Base-by-base conservation (phyloP, 2,113 vertebrate species). In the Serinus canaria region DNA sequence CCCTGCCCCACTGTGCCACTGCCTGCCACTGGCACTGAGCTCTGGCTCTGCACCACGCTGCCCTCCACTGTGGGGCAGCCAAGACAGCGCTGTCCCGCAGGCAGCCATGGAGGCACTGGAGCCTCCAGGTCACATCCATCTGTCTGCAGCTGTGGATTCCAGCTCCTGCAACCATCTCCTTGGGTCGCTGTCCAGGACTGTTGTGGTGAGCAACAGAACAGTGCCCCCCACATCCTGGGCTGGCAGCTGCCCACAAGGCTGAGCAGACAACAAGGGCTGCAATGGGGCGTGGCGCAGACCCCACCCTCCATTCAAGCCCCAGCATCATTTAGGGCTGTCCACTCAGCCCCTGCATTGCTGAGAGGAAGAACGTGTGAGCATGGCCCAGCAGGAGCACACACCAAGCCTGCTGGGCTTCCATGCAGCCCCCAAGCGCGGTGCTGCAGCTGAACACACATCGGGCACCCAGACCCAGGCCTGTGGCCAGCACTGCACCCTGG, bases 391-490 rank as follows among this genome's bases (percentile, higher is more conserved):
- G 35, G 33, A 90, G 69, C 64, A 59, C 33, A 24, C 43, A n/a
- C 82, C 0, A 4, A 31, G 37, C 39, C 79, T 2, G 7, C 35
- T 1, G 9, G 25, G 37, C 30, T 89, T 58, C 47, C 46, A 0
- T 0, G 4, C 39, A 63, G 79, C 14, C 53, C 53, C 41, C 2
- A 1, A 0, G 23, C 18, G 28, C 78, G 1, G 0, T 0, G 2
- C 70, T 55, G 92, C 75, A 68, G 86, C 60, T 1, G 3, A 39
- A 35, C 5, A 17, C 2, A 14, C 37, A 30, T 4, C 1, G 3
- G 59, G 33, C 1, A 0, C 75, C 87, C 68, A 11, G 76, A 0
- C 75, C 87, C 68, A 11, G 76, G 16, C 22, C 31, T 2, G 7
- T 0, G 24, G 66, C 46, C 6, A 6, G 44, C 31, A 4, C 66